phyloP scores from a whole-genome alignment of 2,888 invertebrate species.

The Myathropa florea region DNA sequence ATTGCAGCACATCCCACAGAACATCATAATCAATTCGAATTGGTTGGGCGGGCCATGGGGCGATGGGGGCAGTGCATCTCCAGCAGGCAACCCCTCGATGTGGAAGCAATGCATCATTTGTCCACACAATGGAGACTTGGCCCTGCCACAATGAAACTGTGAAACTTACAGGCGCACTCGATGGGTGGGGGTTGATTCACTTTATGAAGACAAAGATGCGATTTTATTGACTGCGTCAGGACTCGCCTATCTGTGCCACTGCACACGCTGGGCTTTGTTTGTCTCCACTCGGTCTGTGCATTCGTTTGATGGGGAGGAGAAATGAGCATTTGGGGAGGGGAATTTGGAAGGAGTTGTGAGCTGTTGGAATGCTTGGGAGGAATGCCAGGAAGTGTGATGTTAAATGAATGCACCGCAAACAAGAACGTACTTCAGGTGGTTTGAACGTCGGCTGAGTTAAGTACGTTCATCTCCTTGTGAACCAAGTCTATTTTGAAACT shows the following conservation, averaged over 20 bases:
- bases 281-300: neutral
- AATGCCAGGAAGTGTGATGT: neutral
- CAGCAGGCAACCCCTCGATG: neutral
- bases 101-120: slow-evolving; percentile 62
- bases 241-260: slow-evolving; percentile 23
- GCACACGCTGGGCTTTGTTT: slow-evolving; percentile 35
- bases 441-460: neutral
- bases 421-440: neutral
- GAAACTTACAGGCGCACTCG: slow-evolving; percentile 7
- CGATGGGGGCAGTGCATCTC: neutral
- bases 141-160: slow-evolving; percentile 30
- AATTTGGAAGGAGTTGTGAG: neutral
- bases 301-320: slow-evolving; percentile 27
- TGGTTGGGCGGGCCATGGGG: neutral
- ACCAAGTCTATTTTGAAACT: too few relatives aligned
- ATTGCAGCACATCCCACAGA: slow-evolving; percentile 57
- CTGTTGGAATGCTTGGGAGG: neutral
- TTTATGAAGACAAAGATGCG: slow-evolving; percentile 58
- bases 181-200: slow-evolving; percentile 29
- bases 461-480: too few relatives aligned
- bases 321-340: neutral
- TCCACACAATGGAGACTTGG: slow-evolving; percentile 53
- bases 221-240: slow-evolving; percentile 56
- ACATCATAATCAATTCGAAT: slow-evolving; percentile 65
- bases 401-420: neutral